Conservation (phyloP, 2,888 invertebrate species). For the Itoplectis maculator region DNA sequence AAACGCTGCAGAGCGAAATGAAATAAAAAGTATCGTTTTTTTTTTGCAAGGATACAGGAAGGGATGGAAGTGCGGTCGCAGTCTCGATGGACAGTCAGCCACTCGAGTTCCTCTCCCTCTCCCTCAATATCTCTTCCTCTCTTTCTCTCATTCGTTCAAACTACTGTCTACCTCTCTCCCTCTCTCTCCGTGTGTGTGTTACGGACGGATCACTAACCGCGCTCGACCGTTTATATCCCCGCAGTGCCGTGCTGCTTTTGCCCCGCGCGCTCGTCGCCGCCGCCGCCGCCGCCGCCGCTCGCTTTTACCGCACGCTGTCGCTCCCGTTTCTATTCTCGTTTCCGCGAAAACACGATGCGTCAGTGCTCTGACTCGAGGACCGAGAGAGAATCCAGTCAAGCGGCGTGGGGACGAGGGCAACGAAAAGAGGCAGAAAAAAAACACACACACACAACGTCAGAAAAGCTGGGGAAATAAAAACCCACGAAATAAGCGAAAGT, state of each 20-base stretch:
- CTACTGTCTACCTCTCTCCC: not conserved
- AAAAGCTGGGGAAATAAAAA: too few species aligned
- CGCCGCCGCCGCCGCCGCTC: too few species aligned
- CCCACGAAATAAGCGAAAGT: constrained; percentile 24
- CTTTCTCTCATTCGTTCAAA: constrained; percentile 4
- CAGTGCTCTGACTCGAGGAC: constrained; percentile 52
- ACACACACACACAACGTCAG: not conserved
- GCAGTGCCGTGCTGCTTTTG: constrained; percentile 23
- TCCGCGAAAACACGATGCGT: constrained; percentile 68
- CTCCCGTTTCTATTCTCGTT: constrained; percentile 70
- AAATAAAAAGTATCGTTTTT: constrained; percentile 46
- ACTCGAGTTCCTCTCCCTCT: constrained; percentile 6
- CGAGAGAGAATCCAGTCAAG: constrained; percentile 23
- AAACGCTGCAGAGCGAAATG: constrained; percentile 11
- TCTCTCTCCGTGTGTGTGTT: constrained; percentile 25
- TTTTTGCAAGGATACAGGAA: constrained; percentile 25
- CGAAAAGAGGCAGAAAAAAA: constrained; percentile 16
- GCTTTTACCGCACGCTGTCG: constrained; percentile 49
- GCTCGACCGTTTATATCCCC: constrained; percentile 56
- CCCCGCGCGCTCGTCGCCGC: constrained; percentile 34
- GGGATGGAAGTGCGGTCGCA: constrained; percentile 21
- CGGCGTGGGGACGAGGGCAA: not conserved
- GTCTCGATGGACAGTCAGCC: constrained; percentile 42
- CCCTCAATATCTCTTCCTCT: not conserved
- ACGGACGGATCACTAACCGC: constrained; percentile 52